Percentiles rank a stretch among this genome's conserved stretches.
These are phyloP conservation scores for Actinia equina DNA, from an alignment of 64 coral and sea anemone species.

Conservation along the genomic window DNA sequence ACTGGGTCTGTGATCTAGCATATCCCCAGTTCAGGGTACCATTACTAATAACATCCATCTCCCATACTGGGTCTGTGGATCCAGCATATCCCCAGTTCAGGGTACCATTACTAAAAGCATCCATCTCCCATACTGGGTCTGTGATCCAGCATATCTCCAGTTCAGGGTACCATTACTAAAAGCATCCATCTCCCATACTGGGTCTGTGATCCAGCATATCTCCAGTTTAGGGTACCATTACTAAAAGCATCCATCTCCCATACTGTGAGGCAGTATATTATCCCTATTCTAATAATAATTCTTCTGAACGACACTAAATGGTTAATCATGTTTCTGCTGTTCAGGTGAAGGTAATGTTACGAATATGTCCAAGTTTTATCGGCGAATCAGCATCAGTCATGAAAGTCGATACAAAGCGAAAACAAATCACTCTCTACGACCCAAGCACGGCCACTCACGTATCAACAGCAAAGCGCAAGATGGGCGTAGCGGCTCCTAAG, in stretches of 20 bases:
- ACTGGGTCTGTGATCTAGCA: no score
- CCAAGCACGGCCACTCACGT: slow-evolving; percentile 90
- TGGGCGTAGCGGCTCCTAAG: slow-evolving; percentile 98
- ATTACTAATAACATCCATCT: no score
- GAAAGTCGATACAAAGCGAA: slow-evolving; percentile 85
- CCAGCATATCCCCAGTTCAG: no score
- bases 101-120: no score
- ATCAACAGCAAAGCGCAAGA: slow-evolving; percentile 80
- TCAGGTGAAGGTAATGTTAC: slow-evolving; percentile 93
- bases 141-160: no score
- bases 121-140: no score
- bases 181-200: no score
- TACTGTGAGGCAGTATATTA: not conserved
- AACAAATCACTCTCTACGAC: slow-evolving; percentile 93
- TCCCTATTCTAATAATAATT: no score
- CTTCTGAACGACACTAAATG: no score
- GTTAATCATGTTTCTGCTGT: not conserved
- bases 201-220: not conserved
- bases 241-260: not conserved
- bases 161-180: no score
- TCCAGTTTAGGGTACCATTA: not conserved
- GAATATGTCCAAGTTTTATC: slow-evolving; percentile 89
- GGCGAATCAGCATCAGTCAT: slow-evolving; percentile 95
- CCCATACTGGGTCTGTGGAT: no score
- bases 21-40: no score